Base-by-base conservation (phyloP, 1,140 invertebrate genomes). In the Charaxes varanes region DNA sequence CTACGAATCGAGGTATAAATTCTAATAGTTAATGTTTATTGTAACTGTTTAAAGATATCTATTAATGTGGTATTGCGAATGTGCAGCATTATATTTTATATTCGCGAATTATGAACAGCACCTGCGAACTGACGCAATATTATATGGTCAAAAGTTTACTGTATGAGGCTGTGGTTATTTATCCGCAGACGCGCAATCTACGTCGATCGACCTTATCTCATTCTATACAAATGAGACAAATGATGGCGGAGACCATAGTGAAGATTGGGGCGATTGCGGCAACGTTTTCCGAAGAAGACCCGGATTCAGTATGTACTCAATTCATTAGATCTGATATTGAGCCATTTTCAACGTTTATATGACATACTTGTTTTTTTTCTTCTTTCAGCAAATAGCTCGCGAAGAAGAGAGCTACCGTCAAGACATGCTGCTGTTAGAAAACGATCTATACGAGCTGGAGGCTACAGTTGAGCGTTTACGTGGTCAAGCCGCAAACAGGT, bases 361-460 rank as follows among this genome's bases (percentile, higher is more conserved):
- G n/a, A n/a, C n/a, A n/a, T 35, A 28, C n/a, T 1, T 23, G n/a
- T 30, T 13, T 27, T 19, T 19, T 26, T 4, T 28, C 23, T 21
- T 3, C 36, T 57, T 64, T 8, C 46, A 79, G 66, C 77, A 74
- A 58, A 41, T 80, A n/a, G 62, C 73, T 11, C 70, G 76, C 1
- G 76, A 82, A 34, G 92, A 96, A 76, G 93, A 97, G 74, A 87
- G 93, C 16, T 98, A 98, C 74, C 92, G 93, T 52, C 92, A 95
- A 66, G 95, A 97, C 74, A 95, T 97, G 87, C 84, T 93, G 41
- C 90, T 92, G 45, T 87, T 98, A 32, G 95, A 97, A 82, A 96
- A 95, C 65, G 95, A 97, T 86, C 86, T 98, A 6, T 92, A 95
- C 55, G 96, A 98, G 73, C 86, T 99, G 28, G 97, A 99, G 84